Base-by-base conservation (phyloP, 1,140 invertebrate genomes). In the Papilio machaon region DNA sequence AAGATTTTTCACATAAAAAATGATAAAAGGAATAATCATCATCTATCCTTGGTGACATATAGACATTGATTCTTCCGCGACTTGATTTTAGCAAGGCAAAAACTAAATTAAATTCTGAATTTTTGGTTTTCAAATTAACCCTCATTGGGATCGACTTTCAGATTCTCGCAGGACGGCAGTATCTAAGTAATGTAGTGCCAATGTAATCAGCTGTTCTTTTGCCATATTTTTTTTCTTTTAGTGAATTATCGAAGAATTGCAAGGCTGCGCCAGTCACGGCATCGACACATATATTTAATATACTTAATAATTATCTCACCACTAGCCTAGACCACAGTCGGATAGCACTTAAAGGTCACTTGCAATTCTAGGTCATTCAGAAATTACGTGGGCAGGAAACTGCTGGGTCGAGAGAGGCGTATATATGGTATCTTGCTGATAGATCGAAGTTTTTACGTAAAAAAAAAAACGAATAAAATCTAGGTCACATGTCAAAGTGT, bases 311-410 rank as follows among this genome's bases (percentile, higher is more conserved):
- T 82, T 82, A 82, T 35, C 79, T 64, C 30, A 46, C 35, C n/a
- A n/a, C 70, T 75, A 49, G 79, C 81, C 60, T 81, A 77, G 76
- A 81, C 52, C 23, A 82, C 47, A 80, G 58, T 17, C 38, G 43
- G 23, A 17, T 49, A 67, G 38, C n/a, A 79, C 35, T 43, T 79
- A 79, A 83, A 83, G 82, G 82, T 81, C 46, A 81, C 73, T 81
- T 81, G 82, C 73, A 19, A 80, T 77, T 83, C 82, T 83, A 83
- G 82, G 82, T 83, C 80, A 83, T 81, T 81, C 73, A 83, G 60
- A 17, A 35, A 73, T 30, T 83, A 81, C 80, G 82, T 83, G 82
- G 82, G 82, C 73, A 81, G 82, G 58, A 67, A 79, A 79, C 77
- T n/a, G 43, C n/a, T 54, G 52, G 35, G 11, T 54, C 30, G 73